A percentile compares a stretch with the other conserved stretches of the same genome.
Evolutionary conservation across 2,113 vertebrate species (phyloP).

Genomic region (Tenebrosternarchus preto): DNA sequence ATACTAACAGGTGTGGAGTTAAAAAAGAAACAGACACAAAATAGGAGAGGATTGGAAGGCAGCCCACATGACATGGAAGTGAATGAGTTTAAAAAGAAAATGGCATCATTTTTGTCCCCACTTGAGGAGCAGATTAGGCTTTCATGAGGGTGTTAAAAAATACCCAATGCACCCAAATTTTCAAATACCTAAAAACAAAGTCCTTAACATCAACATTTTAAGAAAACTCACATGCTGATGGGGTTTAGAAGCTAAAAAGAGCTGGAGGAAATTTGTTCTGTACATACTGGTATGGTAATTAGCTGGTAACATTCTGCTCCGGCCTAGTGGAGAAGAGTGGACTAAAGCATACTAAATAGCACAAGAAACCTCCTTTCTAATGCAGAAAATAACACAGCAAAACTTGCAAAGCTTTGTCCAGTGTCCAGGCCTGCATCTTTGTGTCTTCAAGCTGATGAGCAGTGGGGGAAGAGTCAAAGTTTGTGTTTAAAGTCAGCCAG

Average conservation of each 20-base stretch:
- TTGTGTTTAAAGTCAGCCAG: slow-evolving; percentile 50
- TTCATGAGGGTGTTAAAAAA: slow-evolving; percentile 80
- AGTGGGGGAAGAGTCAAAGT: slow-evolving; percentile 42
- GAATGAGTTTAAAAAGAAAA: slow-evolving; percentile 81
- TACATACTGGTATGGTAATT: background rate
- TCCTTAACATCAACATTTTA: slow-evolving; percentile 71
- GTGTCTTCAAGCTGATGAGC: slow-evolving; percentile 13
- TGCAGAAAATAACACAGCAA: background rate
- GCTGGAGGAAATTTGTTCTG: background rate
- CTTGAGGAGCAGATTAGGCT: slow-evolving; percentile 86
- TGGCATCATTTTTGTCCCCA: slow-evolving; percentile 79
- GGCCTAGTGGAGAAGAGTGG: background rate
- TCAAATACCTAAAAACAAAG: slow-evolving; percentile 76
- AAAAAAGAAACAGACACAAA: slow-evolving; percentile 72
- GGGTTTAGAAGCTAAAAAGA: background rate
- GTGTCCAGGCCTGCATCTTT: background rate
- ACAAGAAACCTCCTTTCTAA: background rate
- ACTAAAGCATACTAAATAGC: slow-evolving; percentile 14
- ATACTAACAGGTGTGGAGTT: slow-evolving; percentile 87
- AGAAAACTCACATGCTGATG: background rate
- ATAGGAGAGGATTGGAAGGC: slow-evolving; percentile 71
- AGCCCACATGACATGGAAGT: slow-evolving; percentile 71
- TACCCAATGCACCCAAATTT: slow-evolving; percentile 79
- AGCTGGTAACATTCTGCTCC: background rate
- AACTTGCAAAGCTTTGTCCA: background rate